A percentile compares a stretch with the other conserved stretches of the same genome.
phyloP scores from a whole-genome alignment of 2,888 invertebrate genomes.

The Rhaphigaster nebulosa region DNA sequence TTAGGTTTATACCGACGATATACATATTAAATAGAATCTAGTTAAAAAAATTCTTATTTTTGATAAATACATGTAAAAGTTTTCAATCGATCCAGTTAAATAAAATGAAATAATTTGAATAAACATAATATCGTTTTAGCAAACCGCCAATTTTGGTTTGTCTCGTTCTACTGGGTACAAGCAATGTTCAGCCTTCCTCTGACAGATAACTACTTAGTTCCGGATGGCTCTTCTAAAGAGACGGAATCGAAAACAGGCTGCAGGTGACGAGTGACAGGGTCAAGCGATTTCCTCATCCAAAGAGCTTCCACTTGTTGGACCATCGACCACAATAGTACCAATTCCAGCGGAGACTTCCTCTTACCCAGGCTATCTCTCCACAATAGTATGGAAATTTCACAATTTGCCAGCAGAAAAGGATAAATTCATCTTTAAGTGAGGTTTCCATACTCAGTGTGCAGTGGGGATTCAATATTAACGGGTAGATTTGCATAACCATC shows the following conservation, averaged over 20 bases:
- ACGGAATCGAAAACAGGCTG: background rate
- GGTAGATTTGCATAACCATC: background rate
- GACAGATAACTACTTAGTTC: background rate
- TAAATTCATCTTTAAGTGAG: background rate
- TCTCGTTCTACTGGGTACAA: too few relatives aligned
- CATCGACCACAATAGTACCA: slow-evolving; percentile 43
- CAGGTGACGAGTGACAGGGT: slow-evolving; percentile 32
- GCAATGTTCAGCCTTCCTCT: background rate
- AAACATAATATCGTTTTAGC: too few relatives aligned
- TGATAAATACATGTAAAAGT: too few relatives aligned
- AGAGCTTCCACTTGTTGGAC: slow-evolving; percentile 24
- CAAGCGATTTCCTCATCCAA: background rate
- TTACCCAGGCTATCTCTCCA: background rate
- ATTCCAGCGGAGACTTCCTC: slow-evolving; percentile 11
- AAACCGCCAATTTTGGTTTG: too few relatives aligned
- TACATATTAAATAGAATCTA: too few relatives aligned
- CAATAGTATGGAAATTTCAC: background rate
- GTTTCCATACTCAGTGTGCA: background rate
- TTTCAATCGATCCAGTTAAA: too few relatives aligned
- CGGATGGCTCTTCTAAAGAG: background rate
- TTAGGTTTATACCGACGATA: too few relatives aligned
- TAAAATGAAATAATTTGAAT: too few relatives aligned
- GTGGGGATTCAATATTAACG: background rate
- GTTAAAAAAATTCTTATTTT: too few relatives aligned
- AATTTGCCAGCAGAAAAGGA: background rate